A percentile compares a stretch with the other conserved stretches of the same genome.
Conservation (phyloP, 2,113 vertebrate species). For the Candoia aspera region DNA sequence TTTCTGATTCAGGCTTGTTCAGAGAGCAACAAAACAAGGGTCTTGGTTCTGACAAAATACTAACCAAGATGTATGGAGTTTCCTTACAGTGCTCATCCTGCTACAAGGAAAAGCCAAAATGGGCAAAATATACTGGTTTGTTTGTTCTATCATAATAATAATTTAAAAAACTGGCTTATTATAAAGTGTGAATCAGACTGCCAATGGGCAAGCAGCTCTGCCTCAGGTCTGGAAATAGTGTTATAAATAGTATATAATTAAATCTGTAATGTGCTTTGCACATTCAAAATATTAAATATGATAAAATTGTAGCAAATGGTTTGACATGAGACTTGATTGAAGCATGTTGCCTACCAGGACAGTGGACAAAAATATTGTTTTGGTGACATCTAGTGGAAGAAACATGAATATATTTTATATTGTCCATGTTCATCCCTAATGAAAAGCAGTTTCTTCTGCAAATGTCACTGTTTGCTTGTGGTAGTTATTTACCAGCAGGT, state of each 20-base stretch:
- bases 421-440: not conserved
- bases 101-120: not conserved
- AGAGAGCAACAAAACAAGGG: not conserved
- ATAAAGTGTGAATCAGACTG: not conserved
- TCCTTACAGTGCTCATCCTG: not conserved
- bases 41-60: not conserved
- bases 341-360: not conserved
- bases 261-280: not conserved
- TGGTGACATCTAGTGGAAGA: conserved; percentile 67
- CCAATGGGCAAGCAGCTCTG: not conserved
- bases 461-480: not conserved
- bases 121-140: not conserved
- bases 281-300: not conserved
- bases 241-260: not conserved
- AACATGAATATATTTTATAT: not conserved
- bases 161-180: not conserved
- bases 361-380: not conserved
- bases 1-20: not conserved
- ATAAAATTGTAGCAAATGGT: not conserved
- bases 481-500: not conserved
- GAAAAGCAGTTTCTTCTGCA: not conserved
- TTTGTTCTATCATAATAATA: not conserved
- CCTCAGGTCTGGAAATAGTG: not conserved
- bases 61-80: not conserved
- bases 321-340: not conserved